phyloP scores from a whole-genome alignment of 2,113 vertebrate genomes.

The Bucco capensis region DNA sequence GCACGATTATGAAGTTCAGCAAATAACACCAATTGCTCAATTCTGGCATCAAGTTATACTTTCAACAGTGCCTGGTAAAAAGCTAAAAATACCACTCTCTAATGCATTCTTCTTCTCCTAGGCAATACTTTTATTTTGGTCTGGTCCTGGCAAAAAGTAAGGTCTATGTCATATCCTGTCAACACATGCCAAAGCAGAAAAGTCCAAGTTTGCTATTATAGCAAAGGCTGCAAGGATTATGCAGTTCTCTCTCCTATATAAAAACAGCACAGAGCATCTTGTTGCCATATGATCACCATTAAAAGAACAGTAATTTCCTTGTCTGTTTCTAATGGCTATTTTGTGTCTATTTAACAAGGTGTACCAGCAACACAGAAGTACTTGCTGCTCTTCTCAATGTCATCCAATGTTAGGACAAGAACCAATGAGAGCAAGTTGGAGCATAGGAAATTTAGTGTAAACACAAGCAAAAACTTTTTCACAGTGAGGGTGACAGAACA shows the following conservation, averaged over 20 bases:
- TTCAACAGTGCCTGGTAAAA: conserved; percentile 17
- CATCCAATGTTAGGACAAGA: no score
- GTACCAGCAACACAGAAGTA: not conserved
- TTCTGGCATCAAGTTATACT: not conserved
- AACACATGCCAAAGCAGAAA: not conserved
- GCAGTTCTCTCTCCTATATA: not conserved
- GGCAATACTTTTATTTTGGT: not conserved
- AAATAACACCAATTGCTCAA: conserved; percentile 32
- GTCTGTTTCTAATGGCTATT: not conserved
- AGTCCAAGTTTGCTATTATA: not conserved
- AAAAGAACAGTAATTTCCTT: not conserved
- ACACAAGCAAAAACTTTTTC: no score
- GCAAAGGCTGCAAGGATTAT: not conserved
- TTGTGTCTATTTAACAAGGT: not conserved
- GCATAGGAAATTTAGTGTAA: no score
- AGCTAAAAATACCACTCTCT: conserved; percentile 40
- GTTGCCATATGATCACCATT: not conserved
- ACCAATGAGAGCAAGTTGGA: no score
- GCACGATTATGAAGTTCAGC: not conserved
- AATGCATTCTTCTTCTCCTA: conserved; percentile 22
- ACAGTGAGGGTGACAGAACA: no score
- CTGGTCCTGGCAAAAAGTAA: not conserved
- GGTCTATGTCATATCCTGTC: conserved; percentile 34
- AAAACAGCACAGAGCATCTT: not conserved
- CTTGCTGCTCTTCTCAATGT: no score